Evolutionary conservation across 2,797 vertebrate genomes (phyloP).

Genomic region (Esox masquinongy): DNA sequence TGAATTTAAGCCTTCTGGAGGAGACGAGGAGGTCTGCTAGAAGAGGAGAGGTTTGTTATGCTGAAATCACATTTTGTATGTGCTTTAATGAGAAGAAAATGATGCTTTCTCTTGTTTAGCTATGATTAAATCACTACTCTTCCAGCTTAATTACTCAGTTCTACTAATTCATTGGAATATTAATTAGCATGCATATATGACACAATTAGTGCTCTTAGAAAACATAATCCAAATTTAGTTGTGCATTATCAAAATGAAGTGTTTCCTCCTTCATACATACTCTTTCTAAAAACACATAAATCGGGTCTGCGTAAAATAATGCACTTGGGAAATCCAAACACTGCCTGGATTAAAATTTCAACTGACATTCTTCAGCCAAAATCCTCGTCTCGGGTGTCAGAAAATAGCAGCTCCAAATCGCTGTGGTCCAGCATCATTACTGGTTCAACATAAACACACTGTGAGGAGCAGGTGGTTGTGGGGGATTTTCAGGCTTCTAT

Average conservation of each 20-base stretch:
- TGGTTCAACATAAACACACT: slow-evolving; percentile 67
- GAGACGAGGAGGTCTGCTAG: neutral
- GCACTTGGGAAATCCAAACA: slow-evolving; percentile 62
- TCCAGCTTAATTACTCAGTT: slow-evolving; percentile 15
- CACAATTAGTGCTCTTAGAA: slow-evolving; percentile 48
- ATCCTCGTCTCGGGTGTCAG: slow-evolving; percentile 68
- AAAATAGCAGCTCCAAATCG: slow-evolving; percentile 63
- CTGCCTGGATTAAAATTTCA: slow-evolving; percentile 65
- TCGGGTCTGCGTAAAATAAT: slow-evolving; percentile 59
- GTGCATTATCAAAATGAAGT: neutral
- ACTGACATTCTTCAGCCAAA: slow-evolving; percentile 63
- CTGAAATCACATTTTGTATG: neutral
- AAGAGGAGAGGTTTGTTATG: neutral
- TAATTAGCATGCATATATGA: slow-evolving; percentile 31
- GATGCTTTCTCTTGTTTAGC: neutral
- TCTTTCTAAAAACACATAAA: slow-evolving; percentile 65
- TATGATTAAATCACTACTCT: slow-evolving; percentile 13
- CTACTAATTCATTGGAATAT: neutral
- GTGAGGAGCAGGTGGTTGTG: slow-evolving; percentile 72
- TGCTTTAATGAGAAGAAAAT: neutral
- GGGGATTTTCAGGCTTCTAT: slow-evolving; percentile 60
- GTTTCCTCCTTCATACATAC: slow-evolving; percentile 54
- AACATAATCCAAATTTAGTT: slow-evolving; percentile 59
- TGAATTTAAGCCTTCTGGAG: no score
- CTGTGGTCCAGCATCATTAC: slow-evolving; percentile 56